phyloP scores from a whole-genome alignment of 2,113 vertebrate species.

The Alosa alosa region DNA sequence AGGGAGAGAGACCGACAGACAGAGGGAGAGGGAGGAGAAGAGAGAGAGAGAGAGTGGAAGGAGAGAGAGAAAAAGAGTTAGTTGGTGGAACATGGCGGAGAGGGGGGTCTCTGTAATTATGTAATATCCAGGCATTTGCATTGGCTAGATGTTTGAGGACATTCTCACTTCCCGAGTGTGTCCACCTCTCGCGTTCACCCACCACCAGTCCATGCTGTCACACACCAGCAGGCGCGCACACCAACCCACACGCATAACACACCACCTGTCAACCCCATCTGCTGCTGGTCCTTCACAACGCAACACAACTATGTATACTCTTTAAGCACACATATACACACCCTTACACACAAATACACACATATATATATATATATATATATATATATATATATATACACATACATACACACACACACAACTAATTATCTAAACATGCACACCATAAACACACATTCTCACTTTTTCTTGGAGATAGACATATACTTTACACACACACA shows the following conservation, averaged over 20 bases:
- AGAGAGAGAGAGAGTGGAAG: neutral
- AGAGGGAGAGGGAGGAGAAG: neutral
- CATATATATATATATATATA: neutral
- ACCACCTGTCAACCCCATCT: conserved; percentile 51
- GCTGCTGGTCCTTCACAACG: conserved; percentile 20
- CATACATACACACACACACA: neutral
- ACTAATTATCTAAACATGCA: neutral
- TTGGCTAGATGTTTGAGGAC: conserved; percentile 22
- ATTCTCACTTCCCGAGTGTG: conserved; percentile 27
- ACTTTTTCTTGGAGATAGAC: neutral
- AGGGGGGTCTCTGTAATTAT: conserved; percentile 17
- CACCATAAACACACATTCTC: neutral
- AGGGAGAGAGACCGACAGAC: neutral
- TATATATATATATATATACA: neutral
- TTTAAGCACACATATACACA: neutral
- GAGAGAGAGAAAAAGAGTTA: neutral
- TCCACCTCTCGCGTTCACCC: neutral
- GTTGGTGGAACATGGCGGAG: neutral
- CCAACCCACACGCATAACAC: conserved; percentile 36
- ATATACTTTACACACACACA: neutral
- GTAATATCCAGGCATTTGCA: conserved; percentile 21
- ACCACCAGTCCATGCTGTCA: conserved; percentile 30
- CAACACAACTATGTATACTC: neutral
- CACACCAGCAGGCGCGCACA: conserved; percentile 24
- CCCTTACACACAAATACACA: conserved; percentile 7